phyloP scores from a whole-genome alignment of 2,888 invertebrate species.

The Cheiracanthium punctorium region DNA sequence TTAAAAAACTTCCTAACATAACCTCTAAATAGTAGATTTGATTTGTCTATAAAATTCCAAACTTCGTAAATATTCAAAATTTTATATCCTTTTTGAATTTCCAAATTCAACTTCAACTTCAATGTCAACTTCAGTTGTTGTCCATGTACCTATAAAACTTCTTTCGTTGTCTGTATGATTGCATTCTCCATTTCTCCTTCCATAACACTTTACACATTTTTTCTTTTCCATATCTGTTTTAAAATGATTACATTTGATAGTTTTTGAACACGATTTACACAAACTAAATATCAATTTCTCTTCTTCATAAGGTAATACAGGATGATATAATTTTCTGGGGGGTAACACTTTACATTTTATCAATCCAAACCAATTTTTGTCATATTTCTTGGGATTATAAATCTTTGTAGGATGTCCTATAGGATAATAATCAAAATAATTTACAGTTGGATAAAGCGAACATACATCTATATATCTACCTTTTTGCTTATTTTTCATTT shows the following conservation, averaged over 20 bases:
- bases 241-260: neutral
- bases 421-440: too few species aligned
- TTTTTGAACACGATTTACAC: neutral
- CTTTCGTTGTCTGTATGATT: neutral
- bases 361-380: constrained; percentile 6
- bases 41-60: neutral
- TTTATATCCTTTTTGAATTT: neutral
- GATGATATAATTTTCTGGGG: constrained; percentile 25
- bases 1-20: neutral
- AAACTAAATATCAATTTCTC: constrained; percentile 19
- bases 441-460: constrained; percentile 10
- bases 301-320: constrained; percentile 8
- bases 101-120: too few species aligned
- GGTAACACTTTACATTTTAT: constrained; percentile 13
- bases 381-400: constrained; percentile 6
- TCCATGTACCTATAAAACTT: neutral
- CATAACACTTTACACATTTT: neutral
- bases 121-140: neutral
- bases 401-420: neutral
- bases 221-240: neutral
- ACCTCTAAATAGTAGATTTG: neutral
- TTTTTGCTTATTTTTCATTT: neutral
- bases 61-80: neutral
- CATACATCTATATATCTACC: neutral
- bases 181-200: neutral